Evolutionary conservation across 2,888 invertebrate genomes (phyloP).

Genomic region (Pherbina coryleti): DNA sequence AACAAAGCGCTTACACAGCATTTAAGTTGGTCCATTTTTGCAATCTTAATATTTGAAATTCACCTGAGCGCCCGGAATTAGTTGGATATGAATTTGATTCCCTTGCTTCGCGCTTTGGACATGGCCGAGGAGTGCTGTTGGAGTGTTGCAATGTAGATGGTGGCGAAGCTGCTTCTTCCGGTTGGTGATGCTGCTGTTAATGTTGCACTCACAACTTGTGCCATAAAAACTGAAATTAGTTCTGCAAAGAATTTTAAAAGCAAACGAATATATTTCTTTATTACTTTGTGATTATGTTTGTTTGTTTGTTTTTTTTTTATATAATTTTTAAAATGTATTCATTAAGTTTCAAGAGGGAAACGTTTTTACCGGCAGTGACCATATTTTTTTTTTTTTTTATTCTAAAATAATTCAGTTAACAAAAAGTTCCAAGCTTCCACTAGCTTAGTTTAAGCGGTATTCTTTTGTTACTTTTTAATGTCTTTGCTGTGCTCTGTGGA

Average conservation of each 20-base stretch:
- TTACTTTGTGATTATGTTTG: conserved; percentile 36
- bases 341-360: conserved; percentile 34
- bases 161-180: conserved; percentile 35
- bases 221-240: conserved; percentile 48
- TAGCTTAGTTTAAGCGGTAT: not conserved
- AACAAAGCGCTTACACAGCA: conserved; percentile 54
- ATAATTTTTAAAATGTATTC: conserved; percentile 34
- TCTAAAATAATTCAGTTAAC: conserved; percentile 31
- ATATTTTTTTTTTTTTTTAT: conserved; percentile 11
- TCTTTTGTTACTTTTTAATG: not conserved
- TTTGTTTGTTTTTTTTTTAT: not conserved
- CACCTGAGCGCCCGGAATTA: conserved; percentile 43
- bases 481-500: not conserved
- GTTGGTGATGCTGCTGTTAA: conserved; percentile 37
- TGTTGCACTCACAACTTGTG: conserved; percentile 47
- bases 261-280: conserved; percentile 42
- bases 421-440: not conserved
- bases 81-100: conserved; percentile 33
- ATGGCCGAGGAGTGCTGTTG: not conserved
- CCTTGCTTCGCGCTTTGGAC: conserved; percentile 24
- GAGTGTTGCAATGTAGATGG: not conserved
- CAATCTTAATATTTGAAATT: conserved; percentile 52
- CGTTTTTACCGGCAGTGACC: conserved; percentile 3
- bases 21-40: conserved; percentile 52
- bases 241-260: conserved; percentile 50